Base-by-base conservation (phyloP, 2,113 vertebrate genomes). In the Plotosus lineatus region DNA sequence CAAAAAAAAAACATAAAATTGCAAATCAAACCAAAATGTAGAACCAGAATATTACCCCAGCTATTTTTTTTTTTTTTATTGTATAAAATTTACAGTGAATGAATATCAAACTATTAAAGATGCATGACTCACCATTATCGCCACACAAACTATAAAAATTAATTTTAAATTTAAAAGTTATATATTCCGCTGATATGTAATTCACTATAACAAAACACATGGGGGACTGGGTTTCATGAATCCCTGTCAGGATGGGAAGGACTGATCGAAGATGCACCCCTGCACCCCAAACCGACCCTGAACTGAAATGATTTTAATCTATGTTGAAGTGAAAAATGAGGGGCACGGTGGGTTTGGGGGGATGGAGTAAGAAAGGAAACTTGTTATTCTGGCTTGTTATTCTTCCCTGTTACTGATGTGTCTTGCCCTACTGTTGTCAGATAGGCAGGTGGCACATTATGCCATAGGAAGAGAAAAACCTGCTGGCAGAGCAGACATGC, bases 371-470 rank as follows among this genome's bases (percentile, higher is more conserved):
- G 51, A 50, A 78, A 63, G 73, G 71, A 72, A 60, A 84, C 78
- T 86, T 83, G 82, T 86, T 84, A 87, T 82, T 83, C 73, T 42
- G 80, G 76, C 73, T 77, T 82, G 69, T 73, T 73, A 73, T 73
- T 73, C 69, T 79, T 79, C 78, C 65, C 65, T 53, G 77, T 85
- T 85, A 85, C 75, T 86, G 82, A 83, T 88, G 79, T 84, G 84
- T 83, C 83, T 77, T 81, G 79, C 85, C 85, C 86, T 86, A 87
- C 85, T 88, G 88, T 80, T 72, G 72, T 85, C 58, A 86, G 72
- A 77, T 82, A 86, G 88, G 88, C 89, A 92, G 90, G 87, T 90
- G 86, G 88, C 83, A 87, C 73, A 85, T 87, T 90, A 87, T 89
- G 83, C 78, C 85, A 88, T 42, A 78, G 61, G 79, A 85, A 72